Evolutionary conservation across 2,113 vertebrate species (phyloP).

Genomic region (Chitala chitala): DNA sequence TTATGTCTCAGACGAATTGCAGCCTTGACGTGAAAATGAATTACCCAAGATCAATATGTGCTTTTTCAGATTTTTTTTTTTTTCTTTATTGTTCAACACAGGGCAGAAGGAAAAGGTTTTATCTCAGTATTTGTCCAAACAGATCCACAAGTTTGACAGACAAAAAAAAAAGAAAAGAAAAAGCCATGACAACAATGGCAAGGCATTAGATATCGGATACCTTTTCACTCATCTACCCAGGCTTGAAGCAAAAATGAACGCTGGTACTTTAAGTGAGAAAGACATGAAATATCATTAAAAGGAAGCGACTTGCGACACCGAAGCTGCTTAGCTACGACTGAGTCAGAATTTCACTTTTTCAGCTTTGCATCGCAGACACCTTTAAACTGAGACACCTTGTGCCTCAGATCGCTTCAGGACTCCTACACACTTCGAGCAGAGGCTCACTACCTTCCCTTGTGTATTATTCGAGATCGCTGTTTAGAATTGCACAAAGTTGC

Average conservation of each 20-base stretch:
- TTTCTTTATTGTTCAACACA: not conserved
- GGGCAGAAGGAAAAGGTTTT: not conserved
- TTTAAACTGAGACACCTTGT: not conserved
- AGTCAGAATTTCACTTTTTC: not conserved
- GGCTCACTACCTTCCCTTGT: not conserved
- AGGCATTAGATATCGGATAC: not conserved
- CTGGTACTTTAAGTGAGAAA: not conserved
- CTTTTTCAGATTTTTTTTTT: not conserved
- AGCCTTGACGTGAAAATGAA: not conserved
- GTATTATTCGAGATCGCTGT: not conserved
- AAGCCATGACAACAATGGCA: not conserved
- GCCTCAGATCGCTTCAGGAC: not conserved
- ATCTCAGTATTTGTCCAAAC: not conserved
- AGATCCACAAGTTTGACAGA: not conserved
- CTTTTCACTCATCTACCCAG: not conserved
- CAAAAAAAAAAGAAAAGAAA: not conserved
- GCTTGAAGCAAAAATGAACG: no score
- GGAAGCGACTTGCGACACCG: not conserved
- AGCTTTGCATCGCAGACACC: not conserved
- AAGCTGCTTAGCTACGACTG: not conserved
- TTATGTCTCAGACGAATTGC: not conserved
- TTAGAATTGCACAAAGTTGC: not conserved
- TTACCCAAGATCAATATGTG: slow-evolving; percentile 5
- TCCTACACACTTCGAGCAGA: not conserved
- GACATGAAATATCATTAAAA: not conserved